Base-by-base conservation (phyloP, 2,113 vertebrate genomes). In the Lepidothrix coronata region DNA sequence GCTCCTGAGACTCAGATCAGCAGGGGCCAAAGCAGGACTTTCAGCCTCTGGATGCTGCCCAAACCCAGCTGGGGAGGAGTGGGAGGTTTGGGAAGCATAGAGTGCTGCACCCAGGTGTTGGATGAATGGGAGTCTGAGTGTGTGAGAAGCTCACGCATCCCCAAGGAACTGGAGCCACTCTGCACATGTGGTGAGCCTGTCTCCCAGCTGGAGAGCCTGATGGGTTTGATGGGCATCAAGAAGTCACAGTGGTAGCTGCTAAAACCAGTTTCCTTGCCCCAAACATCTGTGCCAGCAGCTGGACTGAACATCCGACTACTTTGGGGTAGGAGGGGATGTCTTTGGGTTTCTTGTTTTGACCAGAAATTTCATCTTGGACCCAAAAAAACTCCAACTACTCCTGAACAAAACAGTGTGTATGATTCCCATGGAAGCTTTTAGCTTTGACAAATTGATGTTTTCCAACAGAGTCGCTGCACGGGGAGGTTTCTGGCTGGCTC, bases 141-240 rank as follows among this genome's bases (percentile, higher is more conserved):
- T 23, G 41, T 2, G 4, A 85, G 54, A 11, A 88, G 59, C 43
- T 20, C 0, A 0, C 0, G 0, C 46, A 17, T 39, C 84, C 84
- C 79, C 0, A 12, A 39, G 85, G 80, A 73, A 12, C 41, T 2
- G 2, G 68, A 92, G 80, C 59, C 1, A 4, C 65, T 70, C 2
- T 0, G 28, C 1, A 18, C 37, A 1, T 0, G 19, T 2, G 0
- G 35, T 5, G 31, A 85, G 39, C 71, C 62, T 66, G 6, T 25
- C 46, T 68, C 67, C 68, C 5, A 3, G 0, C 22, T 1, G 3
- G 41, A 66, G 22, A 74, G 21, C 57, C n/a, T 24, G 13, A 21
- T 2, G 55, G 12, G 5, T 49, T 15, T 44, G 54, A 62, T 41
- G 54, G 65, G 20, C 46, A 44, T 4, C 65, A 14, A 39, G 20